Base-by-base conservation (phyloP, 1,140 invertebrate genomes). In the Halesus radiatus region DNA sequence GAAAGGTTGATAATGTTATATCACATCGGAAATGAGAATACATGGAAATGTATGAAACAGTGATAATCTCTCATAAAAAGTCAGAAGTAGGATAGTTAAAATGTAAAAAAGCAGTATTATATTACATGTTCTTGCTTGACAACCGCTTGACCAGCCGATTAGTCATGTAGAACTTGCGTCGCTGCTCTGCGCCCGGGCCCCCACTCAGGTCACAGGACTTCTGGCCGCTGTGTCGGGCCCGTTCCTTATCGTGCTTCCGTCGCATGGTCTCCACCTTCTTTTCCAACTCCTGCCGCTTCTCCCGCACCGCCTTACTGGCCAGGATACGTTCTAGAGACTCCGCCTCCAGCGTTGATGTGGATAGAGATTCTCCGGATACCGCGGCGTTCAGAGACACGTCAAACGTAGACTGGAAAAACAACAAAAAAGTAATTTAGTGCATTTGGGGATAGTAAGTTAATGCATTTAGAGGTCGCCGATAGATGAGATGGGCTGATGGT, bases 201-300 rank as follows among this genome's bases (percentile, higher is more conserved):
- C 90, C 88, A 0, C 88, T 84, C 75, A 86, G 85, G 0, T 89
- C 87, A n/a, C 88, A 89, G 81, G 93, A 93, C 52, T 91, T 90
- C 22, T 90, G 88, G 90, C 79, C 92, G 90, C 53, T 90, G 18
- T 13, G 72, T 54, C 82, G 82, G 1, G 82, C 85, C 84, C 92
- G 93, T 82, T 95, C 93, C 89, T 97, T 97, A 78, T 97, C 96
- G 84, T 96, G 94, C 85, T 98, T 98, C 85, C 96, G 96, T 60
- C 92, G 90, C 60, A 98, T 85, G 53, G 92, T 90, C 81, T 97
- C 96, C 58, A 98, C 86, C 86, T 98, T 98, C 85, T 97, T 96
- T 52, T 97, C 95, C 20, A 97, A 86, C 86, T 98, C 96, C 0
- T 91, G 83, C 18, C 93, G 92, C 84, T 97, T 96, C 83, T 98